Conservation (phyloP, 2,888 invertebrate species). For the Xestoiulus laeticollis region DNA sequence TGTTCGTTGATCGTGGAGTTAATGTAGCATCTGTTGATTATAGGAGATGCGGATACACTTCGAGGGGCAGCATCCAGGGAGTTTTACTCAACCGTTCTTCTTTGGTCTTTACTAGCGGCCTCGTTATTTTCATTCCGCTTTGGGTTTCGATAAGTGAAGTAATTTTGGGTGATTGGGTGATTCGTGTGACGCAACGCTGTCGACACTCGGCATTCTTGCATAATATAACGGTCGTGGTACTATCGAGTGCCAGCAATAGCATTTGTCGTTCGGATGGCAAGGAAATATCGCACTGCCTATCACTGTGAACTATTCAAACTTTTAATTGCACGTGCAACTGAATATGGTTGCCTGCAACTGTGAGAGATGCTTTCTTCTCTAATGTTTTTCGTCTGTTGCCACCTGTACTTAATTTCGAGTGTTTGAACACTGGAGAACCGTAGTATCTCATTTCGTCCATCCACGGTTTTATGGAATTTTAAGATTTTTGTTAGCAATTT, state of each 20-base stretch:
- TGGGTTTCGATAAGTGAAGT: not conserved
- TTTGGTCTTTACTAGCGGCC: not conserved
- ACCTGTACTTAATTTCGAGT: slow-evolving; percentile 1
- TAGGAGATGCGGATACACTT: not conserved
- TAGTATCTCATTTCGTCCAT: not conserved
- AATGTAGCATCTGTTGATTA: not conserved
- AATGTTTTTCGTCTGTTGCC: not conserved
- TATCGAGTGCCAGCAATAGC: not conserved
- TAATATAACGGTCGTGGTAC: not conserved
- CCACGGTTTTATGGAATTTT: not conserved
- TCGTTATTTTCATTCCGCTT: not conserved
- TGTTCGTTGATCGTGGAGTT: not conserved
- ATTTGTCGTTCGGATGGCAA: not conserved
- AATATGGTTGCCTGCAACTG: not conserved
- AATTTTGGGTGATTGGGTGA: not conserved
- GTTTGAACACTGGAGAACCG: not conserved
- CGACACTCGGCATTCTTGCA: not conserved
- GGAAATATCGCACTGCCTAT: not conserved
- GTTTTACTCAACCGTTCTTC: not conserved
- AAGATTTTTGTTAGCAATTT: not conserved
- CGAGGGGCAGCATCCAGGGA: not conserved
- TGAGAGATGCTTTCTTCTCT: not conserved
- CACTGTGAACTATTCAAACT: not conserved
- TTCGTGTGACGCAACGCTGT: not conserved
- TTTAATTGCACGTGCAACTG: not conserved